phyloP scores from a whole-genome alignment of 2,113 vertebrate genomes.

The Cynoglossus semilaevis region DNA sequence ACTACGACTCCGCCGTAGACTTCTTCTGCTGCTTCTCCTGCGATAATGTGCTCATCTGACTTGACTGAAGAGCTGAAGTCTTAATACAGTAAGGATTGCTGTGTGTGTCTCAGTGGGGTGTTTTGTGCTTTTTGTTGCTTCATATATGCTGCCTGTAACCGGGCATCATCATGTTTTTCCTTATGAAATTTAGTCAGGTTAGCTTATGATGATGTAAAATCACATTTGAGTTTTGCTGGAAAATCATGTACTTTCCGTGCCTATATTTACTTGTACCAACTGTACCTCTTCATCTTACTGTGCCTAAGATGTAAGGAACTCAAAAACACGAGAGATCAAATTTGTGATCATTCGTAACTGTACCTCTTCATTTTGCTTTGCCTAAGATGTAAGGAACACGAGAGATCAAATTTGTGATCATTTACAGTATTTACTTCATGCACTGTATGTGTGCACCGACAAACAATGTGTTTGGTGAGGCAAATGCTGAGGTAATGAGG shows the following conservation, averaged over 20 bases:
- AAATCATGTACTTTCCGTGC: too few species aligned
- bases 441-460: background rate
- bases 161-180: too few species aligned
- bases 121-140: conserved; percentile 5
- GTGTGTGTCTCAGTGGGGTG: background rate
- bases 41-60: conserved; percentile 45
- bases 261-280: background rate
- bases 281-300: background rate
- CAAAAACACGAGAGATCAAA: too few species aligned
- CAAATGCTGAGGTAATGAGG: conserved; percentile 76
- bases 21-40: conserved; percentile 30
- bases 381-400: too few species aligned
- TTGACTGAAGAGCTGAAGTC: conserved; percentile 47
- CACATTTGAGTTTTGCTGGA: too few species aligned
- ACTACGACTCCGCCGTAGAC: conserved; percentile 20
- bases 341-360: conserved; percentile 4
- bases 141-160: conserved; percentile 5
- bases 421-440: conserved; percentile 1
- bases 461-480: conserved; percentile 38
- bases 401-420: background rate
- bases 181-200: too few species aligned
- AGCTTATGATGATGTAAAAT: too few species aligned
- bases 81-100: conserved; percentile 63
- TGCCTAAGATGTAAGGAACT: too few species aligned
- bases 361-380: too few species aligned